These are phyloP conservation scores for Cheilosia vulpina DNA, from an alignment of 2,888 invertebrate genomes.

Conservation along the genomic window DNA sequence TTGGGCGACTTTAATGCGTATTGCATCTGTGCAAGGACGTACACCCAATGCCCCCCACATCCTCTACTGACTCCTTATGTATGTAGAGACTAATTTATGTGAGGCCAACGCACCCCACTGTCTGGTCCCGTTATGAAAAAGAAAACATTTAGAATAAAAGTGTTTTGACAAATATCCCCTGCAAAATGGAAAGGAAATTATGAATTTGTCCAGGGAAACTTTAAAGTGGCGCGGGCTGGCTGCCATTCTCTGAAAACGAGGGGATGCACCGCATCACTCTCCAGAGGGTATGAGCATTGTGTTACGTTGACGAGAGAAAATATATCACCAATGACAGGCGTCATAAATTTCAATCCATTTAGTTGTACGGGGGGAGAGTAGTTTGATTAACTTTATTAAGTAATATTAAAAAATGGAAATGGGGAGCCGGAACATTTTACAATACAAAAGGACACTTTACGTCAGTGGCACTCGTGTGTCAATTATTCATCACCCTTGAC, in stretches of 20 bases:
- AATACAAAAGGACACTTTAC: constrained; percentile 43
- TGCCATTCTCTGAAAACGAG: constrained; percentile 8
- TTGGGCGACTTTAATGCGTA: constrained; percentile 57
- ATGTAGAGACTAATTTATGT: constrained; percentile 72
- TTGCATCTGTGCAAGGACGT: constrained; percentile 69
- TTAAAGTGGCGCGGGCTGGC: constrained; percentile 65
- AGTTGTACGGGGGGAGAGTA: constrained; percentile 28
- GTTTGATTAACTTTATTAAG: constrained; percentile 57
- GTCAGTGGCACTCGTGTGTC: constrained; percentile 67
- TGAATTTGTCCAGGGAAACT: constrained; percentile 70
- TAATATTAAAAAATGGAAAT: constrained; percentile 24
- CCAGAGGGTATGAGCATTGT: constrained; percentile 45
- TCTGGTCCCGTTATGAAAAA: constrained; percentile 11
- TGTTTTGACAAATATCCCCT: constrained; percentile 70
- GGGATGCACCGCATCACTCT: constrained; percentile 39
- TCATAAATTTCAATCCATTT: constrained; percentile 72
- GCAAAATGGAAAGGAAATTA: constrained; percentile 50
- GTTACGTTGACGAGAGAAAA: constrained; percentile 62
- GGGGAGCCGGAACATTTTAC: constrained; percentile 34
- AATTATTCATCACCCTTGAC: constrained; percentile 68
- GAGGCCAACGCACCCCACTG: constrained; percentile 36
- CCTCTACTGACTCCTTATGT: background rate
- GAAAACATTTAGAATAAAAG: constrained; percentile 58
- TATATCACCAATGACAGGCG: constrained; percentile 70
- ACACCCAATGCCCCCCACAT: background rate